phyloP scores from a whole-genome alignment of 1,140 invertebrate genomes.

The Colletes latitarsis region DNA sequence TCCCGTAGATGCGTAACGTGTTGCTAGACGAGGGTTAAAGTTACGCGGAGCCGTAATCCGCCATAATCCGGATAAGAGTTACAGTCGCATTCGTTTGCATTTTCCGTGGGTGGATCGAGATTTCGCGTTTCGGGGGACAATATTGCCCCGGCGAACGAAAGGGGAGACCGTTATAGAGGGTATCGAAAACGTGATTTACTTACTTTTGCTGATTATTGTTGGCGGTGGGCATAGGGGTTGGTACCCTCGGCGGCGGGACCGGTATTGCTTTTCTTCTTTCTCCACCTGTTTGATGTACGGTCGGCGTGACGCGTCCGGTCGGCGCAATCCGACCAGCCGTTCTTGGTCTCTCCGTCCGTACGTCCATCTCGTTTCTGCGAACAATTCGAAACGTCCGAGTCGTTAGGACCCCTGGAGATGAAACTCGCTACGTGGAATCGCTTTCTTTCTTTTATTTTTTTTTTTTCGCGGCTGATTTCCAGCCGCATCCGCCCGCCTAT shows the following conservation, averaged over 20 bases:
- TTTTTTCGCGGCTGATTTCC: constrained; percentile 13
- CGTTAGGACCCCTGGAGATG: not conserved
- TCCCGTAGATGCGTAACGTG: no score
- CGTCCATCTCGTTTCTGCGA: constrained; percentile 74
- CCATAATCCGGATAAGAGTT: no score
- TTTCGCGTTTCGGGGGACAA: not conserved
- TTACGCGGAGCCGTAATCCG: no score
- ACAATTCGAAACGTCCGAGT: constrained; percentile 20
- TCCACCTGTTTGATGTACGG: constrained; percentile 74
- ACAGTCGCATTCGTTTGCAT: no score
- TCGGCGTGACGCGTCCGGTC: constrained; percentile 75
- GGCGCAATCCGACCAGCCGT: constrained; percentile 77
- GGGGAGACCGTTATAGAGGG: no score
- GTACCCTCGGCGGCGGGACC: constrained; percentile 78
- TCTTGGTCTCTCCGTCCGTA: constrained; percentile 75
- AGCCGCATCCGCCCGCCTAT: no score
- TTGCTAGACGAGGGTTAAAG: no score
- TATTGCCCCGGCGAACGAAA: not conserved
- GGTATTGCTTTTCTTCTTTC: constrained; percentile 78
- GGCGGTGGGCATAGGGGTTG: constrained; percentile 77
- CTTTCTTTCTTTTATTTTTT: not conserved
- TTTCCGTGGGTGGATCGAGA: not conserved
- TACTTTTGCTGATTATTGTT: constrained; percentile 77
- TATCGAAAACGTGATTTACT: constrained; percentile 42
- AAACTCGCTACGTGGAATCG: no score